Conservation (phyloP, 2,888 invertebrate species). For the Diloba caeruleocephala region DNA sequence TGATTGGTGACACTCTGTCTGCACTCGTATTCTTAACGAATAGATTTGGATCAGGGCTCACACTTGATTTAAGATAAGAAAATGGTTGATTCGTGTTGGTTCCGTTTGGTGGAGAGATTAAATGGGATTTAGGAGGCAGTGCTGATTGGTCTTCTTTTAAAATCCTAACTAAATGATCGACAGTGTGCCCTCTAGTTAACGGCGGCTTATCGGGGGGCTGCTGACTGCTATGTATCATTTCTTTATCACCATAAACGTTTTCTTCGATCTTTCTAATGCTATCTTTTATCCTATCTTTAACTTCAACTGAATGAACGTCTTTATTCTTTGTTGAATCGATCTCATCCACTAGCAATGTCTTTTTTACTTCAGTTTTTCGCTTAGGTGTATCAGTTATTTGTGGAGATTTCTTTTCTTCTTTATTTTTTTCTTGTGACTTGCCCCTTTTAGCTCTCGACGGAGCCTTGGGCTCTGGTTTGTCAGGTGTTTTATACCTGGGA, state of each 20-base stretch:
- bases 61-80: constrained; percentile 92
- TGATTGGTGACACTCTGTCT: constrained; percentile 80
- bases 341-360: constrained; percentile 77
- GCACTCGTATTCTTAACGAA: constrained; percentile 83
- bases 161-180: constrained; percentile 93
- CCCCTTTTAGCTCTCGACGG: constrained; percentile 76
- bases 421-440: constrained; percentile 75
- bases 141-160: constrained; percentile 92
- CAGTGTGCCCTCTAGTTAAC: constrained; percentile 92
- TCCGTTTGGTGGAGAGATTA: constrained; percentile 90
- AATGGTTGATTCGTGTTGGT: constrained; percentile 94
- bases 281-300: constrained; percentile 86
- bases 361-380: constrained; percentile 77
- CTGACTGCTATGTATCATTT: constrained; percentile 93
- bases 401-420: constrained; percentile 76
- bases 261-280: constrained; percentile 86
- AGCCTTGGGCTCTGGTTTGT: constrained; percentile 80
- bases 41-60: constrained; percentile 84
- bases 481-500: constrained; percentile 79
- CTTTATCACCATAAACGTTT: constrained; percentile 84
- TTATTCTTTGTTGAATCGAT: constrained; percentile 74
- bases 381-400: constrained; percentile 81
- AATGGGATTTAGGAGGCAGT: constrained; percentile 90
- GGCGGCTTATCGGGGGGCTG: constrained; percentile 91
- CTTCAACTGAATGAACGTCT: constrained; percentile 67